Evolutionary conservation across 2,888 invertebrate species (phyloP).

Genomic region (Pandemis cinnamomeana): DNA sequence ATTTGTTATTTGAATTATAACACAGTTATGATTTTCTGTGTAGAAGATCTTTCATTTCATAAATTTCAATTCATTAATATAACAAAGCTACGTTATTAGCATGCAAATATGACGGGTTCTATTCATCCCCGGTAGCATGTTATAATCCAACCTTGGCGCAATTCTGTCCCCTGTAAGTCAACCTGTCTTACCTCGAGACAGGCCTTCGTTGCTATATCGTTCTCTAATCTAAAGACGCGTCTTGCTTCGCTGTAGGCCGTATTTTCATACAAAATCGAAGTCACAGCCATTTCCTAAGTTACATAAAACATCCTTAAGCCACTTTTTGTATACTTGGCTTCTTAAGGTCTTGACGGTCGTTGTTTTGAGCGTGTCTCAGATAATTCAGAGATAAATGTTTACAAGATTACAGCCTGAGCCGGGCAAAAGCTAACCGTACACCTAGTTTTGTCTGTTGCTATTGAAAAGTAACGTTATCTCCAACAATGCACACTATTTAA

Average conservation of each 20-base stretch:
- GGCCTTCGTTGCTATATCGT: constrained; percentile 35
- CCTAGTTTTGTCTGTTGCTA: constrained; percentile 2
- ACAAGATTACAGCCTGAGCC: neutral
- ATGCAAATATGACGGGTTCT: constrained; percentile 3
- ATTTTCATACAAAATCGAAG: constrained; percentile 1
- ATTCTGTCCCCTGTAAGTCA: constrained; percentile 28
- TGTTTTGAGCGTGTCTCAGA: neutral
- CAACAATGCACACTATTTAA: neutral
- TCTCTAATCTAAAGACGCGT: constrained; percentile 34
- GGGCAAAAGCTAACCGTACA: neutral
- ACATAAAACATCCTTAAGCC: neutral
- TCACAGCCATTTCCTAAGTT: neutral
- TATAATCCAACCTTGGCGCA: constrained; percentile 28
- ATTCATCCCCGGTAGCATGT: constrained; percentile 8
- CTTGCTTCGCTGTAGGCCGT: constrained; percentile 19
- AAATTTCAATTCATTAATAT: neutral
- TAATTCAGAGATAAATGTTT: neutral
- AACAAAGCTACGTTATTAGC: constrained; percentile 1
- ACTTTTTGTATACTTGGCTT: neutral
- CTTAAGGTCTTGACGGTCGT: neutral
- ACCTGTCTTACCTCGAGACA: constrained; percentile 35
- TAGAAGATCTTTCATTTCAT: neutral
- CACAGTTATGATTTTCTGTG: neutral
- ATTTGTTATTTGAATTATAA: neutral
- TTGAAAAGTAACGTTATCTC: neutral